phyloP scores from a whole-genome alignment of 2,113 vertebrate species.

The Albula goreensis region DNA sequence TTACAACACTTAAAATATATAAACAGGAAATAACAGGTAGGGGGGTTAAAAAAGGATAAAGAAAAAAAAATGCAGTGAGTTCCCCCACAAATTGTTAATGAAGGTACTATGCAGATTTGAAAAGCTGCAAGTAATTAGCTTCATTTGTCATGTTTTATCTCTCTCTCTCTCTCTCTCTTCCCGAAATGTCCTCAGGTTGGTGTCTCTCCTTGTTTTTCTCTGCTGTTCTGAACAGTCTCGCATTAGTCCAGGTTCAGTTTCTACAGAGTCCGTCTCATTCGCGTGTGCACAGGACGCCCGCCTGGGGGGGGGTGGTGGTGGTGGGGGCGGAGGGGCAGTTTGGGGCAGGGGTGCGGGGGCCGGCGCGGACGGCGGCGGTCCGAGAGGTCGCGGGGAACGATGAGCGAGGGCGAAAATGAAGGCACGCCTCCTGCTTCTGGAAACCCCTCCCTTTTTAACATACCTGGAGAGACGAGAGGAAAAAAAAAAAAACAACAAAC shows the following conservation, averaged over 20 bases:
- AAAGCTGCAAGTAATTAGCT: constrained; percentile 85
- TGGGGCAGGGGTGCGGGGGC: not conserved
- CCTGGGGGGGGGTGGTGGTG: constrained; percentile 28
- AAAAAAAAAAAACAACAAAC: constrained; percentile 18
- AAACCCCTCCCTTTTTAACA: constrained; percentile 87
- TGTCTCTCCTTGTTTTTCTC: constrained; percentile 58
- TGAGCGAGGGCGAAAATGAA: constrained; percentile 14
- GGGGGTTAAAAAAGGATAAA: constrained; percentile 71
- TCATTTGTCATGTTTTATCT: constrained; percentile 82
- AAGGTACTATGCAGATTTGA: constrained; percentile 86
- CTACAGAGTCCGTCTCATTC: constrained; percentile 85
- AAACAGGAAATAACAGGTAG: constrained; percentile 95
- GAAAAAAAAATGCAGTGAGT: constrained; percentile 76
- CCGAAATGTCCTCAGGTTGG: constrained; percentile 73
- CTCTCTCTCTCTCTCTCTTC: constrained; percentile 45
- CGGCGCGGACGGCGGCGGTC: not conserved
- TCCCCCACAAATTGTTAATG: constrained; percentile 87
- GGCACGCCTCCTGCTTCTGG: constrained; percentile 52
- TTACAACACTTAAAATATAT: constrained; percentile 98
- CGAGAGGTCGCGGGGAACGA: not conserved
- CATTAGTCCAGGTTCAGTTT: constrained; percentile 86
- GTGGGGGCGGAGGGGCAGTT: not conserved
- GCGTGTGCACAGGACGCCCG: constrained; percentile 76
- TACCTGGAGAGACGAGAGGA: constrained; percentile 74
- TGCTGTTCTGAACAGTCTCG: constrained; percentile 72